Evolutionary conservation across 2,113 vertebrate species (phyloP).

Genomic region (Gnathonemus echidnorhynchus): DNA sequence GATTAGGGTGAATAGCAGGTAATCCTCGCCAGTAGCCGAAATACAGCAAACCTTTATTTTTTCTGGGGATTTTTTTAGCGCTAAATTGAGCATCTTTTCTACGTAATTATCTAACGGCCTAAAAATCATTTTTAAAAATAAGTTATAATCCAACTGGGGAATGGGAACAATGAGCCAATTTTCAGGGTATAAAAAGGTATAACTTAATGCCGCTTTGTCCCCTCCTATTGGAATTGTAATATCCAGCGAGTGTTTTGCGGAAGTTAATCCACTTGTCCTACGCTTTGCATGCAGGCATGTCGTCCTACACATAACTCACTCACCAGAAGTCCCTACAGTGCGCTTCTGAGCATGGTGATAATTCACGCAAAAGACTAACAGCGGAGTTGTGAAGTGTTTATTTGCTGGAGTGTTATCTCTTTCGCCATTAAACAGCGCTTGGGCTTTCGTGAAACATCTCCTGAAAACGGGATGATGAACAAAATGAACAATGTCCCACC

Average conservation of each 20-base stretch:
- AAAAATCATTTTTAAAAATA: not conserved
- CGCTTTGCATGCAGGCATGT: not conserved
- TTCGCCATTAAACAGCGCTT: constrained; percentile 57
- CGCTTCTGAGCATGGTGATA: constrained; percentile 44
- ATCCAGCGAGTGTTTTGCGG: not conserved
- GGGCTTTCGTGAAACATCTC: constrained; percentile 47
- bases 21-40: constrained; percentile 56
- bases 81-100: not conserved
- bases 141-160: not conserved
- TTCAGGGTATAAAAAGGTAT: not conserved
- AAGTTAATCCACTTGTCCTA: not conserved
- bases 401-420: constrained; percentile 60
- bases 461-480: constrained; percentile 30
- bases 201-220: not conserved
- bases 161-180: not conserved
- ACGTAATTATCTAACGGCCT: not conserved
- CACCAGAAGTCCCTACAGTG: not conserved
- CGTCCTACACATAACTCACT: not conserved
- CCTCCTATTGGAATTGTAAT: not conserved
- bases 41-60: not conserved
- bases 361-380: constrained; percentile 63
- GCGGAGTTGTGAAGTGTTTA: constrained; percentile 66
- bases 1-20: constrained; percentile 69
- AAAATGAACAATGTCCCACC: constrained; percentile 19
- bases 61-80: not conserved